Evolutionary conservation across 1,140 invertebrate genomes (phyloP), one percentile per base, ranked within the genome.

Genomic region (Macrobrachium rosenbergii): DNA sequence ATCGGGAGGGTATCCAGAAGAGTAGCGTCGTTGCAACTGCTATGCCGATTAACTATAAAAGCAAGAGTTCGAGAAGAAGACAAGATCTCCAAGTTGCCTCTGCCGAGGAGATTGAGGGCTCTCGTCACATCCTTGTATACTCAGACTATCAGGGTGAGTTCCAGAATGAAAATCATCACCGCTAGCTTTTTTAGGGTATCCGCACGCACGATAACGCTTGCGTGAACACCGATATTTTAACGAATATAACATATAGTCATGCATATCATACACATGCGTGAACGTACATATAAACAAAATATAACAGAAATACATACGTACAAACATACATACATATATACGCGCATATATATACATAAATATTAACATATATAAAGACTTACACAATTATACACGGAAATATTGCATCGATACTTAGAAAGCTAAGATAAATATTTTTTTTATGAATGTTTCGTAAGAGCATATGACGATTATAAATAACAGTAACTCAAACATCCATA

Each of bases 1-100:
- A 97, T 98, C 75, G 98, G 97, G 45, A 97, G 98, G 94, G 96
- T 99, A 16, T 96, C 96, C 83, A 95, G 96, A 78, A 94, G 96
- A 60, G 96, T 99, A 59, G 96, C 97, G 23, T 96, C 96, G 75
- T 92, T 99, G 80, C 97, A 99, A 92, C 93, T 98, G 78, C 93
- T 99, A 75, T 97, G 96, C 90, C 94, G 97, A 59, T 92, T 97
- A 21, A 93, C 94, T 87, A 93, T 93, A 92, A 96, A 92, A 92
- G 94, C 89, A 86, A 91, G 91, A 90, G 93, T 92, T 92, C 94
- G 91, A 90, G 94, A 82, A 90, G 93, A 94, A 92, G 92, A 92
- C 89, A 92, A 92, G 91, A 93, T 95, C 11, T 92, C 94, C 63
- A 92, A 94, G 84, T 92, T 99, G 90, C 97, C 97, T 69, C 93